Conservation (phyloP, 2,113 vertebrate species). For the Tyto alba region DNA sequence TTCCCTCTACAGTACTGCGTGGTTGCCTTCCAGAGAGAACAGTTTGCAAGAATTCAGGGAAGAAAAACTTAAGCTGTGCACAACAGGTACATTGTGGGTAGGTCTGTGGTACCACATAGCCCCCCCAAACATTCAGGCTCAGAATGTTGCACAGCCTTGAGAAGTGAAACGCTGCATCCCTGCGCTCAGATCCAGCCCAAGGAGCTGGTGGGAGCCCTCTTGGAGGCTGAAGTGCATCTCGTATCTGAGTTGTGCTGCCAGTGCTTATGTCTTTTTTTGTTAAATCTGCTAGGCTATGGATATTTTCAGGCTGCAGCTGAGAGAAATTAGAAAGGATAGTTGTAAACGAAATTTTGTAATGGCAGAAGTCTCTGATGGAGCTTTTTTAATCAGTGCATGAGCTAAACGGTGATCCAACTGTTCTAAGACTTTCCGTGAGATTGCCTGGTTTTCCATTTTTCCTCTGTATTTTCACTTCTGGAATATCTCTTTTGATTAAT, state of each 20-base stretch:
- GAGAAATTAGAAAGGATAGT: slow-evolving; percentile 11
- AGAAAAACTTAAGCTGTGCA: rapidly evolving
- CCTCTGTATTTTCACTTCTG: neutral
- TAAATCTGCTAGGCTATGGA: neutral
- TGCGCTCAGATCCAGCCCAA: neutral
- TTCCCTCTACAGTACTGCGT: rapidly evolving
- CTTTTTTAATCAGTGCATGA: neutral
- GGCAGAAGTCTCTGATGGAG: neutral
- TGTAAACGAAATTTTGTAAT: slow-evolving; percentile 10
- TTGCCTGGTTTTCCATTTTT: neutral
- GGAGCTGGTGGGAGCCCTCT: neutral
- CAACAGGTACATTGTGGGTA: neutral
- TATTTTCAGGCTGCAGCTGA: slow-evolving; percentile 12
- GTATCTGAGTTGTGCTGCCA: neutral
- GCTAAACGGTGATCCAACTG: neutral
- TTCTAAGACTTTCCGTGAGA: neutral
- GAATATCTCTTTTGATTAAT: neutral
- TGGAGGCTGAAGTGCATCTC: neutral
- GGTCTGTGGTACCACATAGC: neutral
- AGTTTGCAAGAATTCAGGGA: neutral
- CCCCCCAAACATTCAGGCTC: neutral
- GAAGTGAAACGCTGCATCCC: neutral
- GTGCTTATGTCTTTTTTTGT: neutral
- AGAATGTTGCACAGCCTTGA: neutral
- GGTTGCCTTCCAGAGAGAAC: neutral